A percentile compares a stretch with the other conserved stretches of the same genome.
Conservation (phyloP, 2,888 invertebrate species). For the Salticus scenicus region DNA sequence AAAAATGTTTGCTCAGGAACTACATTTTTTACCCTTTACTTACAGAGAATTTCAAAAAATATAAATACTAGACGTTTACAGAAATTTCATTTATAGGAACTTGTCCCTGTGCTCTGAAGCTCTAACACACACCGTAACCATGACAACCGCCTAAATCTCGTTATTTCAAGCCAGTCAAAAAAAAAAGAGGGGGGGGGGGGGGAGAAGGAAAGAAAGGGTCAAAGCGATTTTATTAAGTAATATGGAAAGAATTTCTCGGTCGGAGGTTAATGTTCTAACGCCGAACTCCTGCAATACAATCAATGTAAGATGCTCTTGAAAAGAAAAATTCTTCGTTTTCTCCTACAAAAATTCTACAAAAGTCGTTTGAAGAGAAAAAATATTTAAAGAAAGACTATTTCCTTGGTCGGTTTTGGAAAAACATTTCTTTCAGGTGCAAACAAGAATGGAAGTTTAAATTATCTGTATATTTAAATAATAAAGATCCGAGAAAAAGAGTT, state of each 20-base stretch:
- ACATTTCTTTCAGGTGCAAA: too few relatives aligned
- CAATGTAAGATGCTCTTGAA: not conserved
- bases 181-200: too few relatives aligned
- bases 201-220: not conserved
- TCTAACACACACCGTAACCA: constrained; percentile 30
- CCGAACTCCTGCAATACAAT: not conserved
- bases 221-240: not conserved
- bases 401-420: too few relatives aligned
- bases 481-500: too few relatives aligned
- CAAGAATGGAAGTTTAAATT: too few relatives aligned
- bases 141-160: constrained; percentile 35
- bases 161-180: constrained; percentile 13
- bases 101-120: constrained; percentile 18
- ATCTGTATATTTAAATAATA: too few relatives aligned
- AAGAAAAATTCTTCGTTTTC: not conserved
- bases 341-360: not conserved
- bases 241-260: not conserved
- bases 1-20: too few relatives aligned
- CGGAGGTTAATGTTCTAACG: not conserved
- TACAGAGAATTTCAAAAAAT: not conserved
- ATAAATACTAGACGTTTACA: not conserved
- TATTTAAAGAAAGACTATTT: too few relatives aligned
- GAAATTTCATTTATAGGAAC: not conserved
- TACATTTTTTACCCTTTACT: not conserved
- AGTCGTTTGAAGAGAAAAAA: too few relatives aligned